Conservation (phyloP, 2,888 invertebrate genomes). For the Trachelus tabidus region DNA sequence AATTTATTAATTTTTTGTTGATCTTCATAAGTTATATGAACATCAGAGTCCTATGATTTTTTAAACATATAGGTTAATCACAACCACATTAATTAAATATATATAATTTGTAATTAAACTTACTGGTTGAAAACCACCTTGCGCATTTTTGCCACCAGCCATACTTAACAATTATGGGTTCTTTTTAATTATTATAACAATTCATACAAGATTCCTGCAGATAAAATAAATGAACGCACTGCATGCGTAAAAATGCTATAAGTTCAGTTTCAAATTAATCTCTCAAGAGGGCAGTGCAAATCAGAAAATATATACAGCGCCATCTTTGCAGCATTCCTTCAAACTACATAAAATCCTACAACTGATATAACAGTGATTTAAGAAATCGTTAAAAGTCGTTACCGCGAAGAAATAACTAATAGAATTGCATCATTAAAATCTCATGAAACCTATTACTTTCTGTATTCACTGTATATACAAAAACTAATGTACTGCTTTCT, state of each 20-base stretch:
- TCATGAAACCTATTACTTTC: neutral
- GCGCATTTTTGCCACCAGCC: conserved; percentile 53
- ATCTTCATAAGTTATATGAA: conserved; percentile 95
- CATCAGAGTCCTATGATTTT: conserved; percentile 80
- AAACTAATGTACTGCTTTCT: neutral
- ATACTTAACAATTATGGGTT: conserved; percentile 30
- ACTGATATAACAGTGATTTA: neutral
- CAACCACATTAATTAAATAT: conserved; percentile 15
- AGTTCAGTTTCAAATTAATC: neutral
- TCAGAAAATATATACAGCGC: neutral
- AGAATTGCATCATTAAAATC: neutral
- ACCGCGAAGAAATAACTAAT: neutral
- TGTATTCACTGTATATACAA: neutral
- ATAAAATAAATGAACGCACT: neutral
- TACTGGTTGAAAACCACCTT: conserved; percentile 80
- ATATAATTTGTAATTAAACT: conserved; percentile 38
- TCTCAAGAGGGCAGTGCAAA: neutral
- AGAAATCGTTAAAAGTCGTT: neutral
- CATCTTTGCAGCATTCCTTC: neutral
- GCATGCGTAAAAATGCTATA: neutral
- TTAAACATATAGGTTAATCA: conserved; percentile 35
- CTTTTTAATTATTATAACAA: neutral
- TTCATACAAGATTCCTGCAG: neutral
- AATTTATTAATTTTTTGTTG: conserved; percentile 98
- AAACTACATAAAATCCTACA: neutral